Conservation (phyloP, 2,888 invertebrate genomes). For the Calliopum simillimum region DNA sequence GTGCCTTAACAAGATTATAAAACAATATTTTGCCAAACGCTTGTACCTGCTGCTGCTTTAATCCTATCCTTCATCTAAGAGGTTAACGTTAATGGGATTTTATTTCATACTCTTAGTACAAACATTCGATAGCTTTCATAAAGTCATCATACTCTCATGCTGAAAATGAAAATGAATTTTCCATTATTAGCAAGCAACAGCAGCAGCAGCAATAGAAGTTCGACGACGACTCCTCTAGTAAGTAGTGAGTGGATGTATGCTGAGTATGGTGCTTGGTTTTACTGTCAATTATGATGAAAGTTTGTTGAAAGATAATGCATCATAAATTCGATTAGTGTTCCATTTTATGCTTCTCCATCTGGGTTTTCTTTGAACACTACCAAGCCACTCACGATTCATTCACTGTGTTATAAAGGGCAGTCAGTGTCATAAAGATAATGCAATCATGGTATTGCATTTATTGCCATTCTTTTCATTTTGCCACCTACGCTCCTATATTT, state of each 20-base stretch:
- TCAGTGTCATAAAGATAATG: background rate
- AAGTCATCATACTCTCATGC: too few relatives aligned
- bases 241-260: too few relatives aligned
- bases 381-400: background rate
- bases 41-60: too few relatives aligned
- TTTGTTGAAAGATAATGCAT: conserved; percentile 20
- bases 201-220: too few relatives aligned
- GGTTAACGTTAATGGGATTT: too few relatives aligned
- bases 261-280: background rate
- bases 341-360: conserved; percentile 12
- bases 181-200: too few relatives aligned
- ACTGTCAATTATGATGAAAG: conserved; percentile 26
- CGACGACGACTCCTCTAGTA: too few relatives aligned
- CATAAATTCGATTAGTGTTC: conserved; percentile 32
- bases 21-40: conserved; percentile 15
- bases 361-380: background rate
- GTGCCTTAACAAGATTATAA: conserved; percentile 26
- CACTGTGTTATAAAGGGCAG: background rate
- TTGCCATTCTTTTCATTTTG: background rate
- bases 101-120: too few relatives aligned
- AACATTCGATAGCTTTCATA: too few relatives aligned
- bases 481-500: background rate
- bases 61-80: too few relatives aligned
- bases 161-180: too few relatives aligned
- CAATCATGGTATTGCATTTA: background rate